Evolutionary conservation across 2,113 vertebrate genomes (phyloP).

Genomic region (Odocoileus hemionus): DNA sequence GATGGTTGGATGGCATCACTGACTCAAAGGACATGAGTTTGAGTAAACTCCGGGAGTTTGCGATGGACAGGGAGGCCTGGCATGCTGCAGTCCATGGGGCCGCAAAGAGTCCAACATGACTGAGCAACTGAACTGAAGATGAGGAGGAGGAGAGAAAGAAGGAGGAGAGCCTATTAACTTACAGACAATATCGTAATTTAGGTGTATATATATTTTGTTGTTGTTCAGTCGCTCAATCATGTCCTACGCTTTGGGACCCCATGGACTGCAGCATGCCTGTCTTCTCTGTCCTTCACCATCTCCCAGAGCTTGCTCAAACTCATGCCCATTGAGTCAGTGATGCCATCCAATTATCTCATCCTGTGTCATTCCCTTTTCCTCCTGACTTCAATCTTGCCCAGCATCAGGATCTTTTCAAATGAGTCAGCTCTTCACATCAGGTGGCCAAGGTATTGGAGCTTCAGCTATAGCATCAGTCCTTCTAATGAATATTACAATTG

Average conservation of each 20-base stretch:
- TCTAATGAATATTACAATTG: neutral
- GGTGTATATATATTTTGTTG: neutral
- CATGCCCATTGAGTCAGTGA: neutral
- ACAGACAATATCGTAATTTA: neutral
- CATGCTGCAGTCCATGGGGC: neutral
- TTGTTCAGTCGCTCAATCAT: neutral
- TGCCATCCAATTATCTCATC: neutral
- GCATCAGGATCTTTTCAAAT: neutral
- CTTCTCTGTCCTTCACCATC: neutral
- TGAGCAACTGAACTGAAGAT: neutral
- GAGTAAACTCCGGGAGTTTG: neutral
- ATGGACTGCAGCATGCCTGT: neutral
- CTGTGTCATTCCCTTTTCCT: neutral
- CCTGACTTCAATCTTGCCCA: neutral
- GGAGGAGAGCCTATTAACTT: neutral
- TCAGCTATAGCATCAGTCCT: neutral
- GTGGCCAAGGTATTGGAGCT: neutral
- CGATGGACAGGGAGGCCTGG: neutral
- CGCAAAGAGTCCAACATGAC: fast-evolving
- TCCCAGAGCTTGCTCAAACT: neutral
- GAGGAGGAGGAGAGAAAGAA: neutral
- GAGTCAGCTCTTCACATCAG: neutral
- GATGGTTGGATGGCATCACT: neutral
- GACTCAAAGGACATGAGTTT: neutral
- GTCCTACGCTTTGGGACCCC: fast-evolving